A percentile compares a stretch with the other conserved stretches of the same genome.
phyloP scores from a whole-genome alignment of 2,113 vertebrate genomes.

The Lagopus muta region DNA sequence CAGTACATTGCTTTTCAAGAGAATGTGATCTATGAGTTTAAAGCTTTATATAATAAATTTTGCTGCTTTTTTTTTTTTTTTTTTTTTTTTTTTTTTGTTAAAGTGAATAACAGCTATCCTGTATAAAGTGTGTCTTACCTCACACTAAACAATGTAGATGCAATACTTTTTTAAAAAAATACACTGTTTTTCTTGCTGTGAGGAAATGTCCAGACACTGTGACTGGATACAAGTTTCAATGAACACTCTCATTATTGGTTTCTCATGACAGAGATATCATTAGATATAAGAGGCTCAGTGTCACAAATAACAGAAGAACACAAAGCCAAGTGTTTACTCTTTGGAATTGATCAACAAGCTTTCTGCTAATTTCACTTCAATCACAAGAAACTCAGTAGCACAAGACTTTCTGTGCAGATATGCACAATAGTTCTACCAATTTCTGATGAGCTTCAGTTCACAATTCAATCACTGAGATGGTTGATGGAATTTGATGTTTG shows the following conservation, averaged over 20 bases:
- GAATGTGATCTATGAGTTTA: not conserved
- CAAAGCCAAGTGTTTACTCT: not conserved
- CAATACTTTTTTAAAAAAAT: not conserved
- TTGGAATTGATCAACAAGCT: not conserved
- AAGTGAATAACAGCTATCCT: not conserved
- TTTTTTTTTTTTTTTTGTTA: not conserved
- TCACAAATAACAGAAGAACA: not conserved
- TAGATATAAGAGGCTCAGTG: not conserved
- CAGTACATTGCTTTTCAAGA: not conserved
- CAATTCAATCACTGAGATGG: not conserved
- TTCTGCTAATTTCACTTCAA: not conserved
- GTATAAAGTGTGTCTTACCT: not conserved
- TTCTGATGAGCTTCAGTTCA: not conserved
- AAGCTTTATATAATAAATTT: not conserved
- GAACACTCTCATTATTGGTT: not conserved
- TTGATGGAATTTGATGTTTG: not conserved
- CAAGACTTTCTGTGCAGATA: not conserved
- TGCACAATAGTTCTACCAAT: not conserved
- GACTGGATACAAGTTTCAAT: not conserved
- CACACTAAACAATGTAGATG: fast-evolving
- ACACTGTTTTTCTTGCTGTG: not conserved
- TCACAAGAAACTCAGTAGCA: not conserved
- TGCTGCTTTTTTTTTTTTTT: not conserved
- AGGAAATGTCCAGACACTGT: not conserved
- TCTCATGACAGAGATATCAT: not conserved